Evolutionary conservation across 2,113 vertebrate species (phyloP).

Genomic region (Sciurus niger): DNA sequence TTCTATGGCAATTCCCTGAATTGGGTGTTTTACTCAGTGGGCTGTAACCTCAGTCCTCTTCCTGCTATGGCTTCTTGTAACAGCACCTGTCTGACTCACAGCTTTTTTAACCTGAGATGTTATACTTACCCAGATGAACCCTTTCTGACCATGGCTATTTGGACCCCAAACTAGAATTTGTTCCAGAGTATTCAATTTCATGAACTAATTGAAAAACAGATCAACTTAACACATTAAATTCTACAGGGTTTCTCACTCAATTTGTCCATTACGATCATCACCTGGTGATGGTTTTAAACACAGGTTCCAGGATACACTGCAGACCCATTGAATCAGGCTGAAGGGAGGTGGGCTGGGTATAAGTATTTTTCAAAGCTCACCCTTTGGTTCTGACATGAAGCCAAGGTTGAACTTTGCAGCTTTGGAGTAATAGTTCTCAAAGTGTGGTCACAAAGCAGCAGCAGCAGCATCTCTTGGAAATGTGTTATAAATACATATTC

Average conservation of each 20-base stretch:
- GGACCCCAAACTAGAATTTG: not conserved
- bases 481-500: not conserved
- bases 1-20: not conserved
- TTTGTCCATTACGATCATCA: not conserved
- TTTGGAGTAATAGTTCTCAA: not conserved
- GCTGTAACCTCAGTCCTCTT: not conserved
- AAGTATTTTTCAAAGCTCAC: not conserved
- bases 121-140: not conserved
- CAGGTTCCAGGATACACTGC: not conserved
- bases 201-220: not conserved
- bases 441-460: not conserved
- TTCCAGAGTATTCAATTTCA: not conserved
- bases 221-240: slow-evolving; percentile 1
- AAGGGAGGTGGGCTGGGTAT: not conserved
- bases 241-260: not conserved
- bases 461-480: not conserved
- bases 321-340: not conserved
- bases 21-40: not conserved
- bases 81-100: not conserved
- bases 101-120: not conserved
- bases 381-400: not conserved
- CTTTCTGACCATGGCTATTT: not conserved
- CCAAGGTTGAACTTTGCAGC: not conserved
- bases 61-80: not conserved
- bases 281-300: slow-evolving; percentile 24